phyloP scores from a whole-genome alignment of 2,888 invertebrate species.

The Eulithis testata region DNA sequence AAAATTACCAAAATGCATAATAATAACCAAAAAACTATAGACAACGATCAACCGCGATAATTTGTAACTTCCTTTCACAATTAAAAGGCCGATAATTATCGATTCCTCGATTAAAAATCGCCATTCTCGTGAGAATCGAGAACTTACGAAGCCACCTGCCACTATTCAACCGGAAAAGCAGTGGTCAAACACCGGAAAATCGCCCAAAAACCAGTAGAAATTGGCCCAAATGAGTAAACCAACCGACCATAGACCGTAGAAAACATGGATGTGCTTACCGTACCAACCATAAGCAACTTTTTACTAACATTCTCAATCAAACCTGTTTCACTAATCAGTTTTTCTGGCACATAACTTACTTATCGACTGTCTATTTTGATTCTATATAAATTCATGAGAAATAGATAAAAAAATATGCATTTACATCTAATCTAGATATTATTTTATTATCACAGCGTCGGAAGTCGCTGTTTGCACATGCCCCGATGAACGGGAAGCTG shows the following conservation, averaged over 20 bases:
- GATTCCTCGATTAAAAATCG: conserved; percentile 70
- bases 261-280: conserved; percentile 4
- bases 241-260: conserved; percentile 14
- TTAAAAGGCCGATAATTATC: conserved; percentile 56
- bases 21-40: conserved; percentile 40
- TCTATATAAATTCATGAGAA: too few species aligned
- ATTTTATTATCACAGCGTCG: too few species aligned
- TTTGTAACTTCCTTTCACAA: conserved; percentile 65
- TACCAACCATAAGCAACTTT: not conserved
- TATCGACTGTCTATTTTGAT: too few species aligned
- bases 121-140: conserved; percentile 78
- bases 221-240: conserved; percentile 49
- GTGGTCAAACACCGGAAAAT: conserved; percentile 81
- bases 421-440: too few species aligned
- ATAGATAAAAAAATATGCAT: too few species aligned
- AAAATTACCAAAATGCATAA: conserved; percentile 21
- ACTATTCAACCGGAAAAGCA: conserved; percentile 76
- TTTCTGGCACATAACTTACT: too few species aligned
- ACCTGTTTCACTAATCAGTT: too few species aligned
- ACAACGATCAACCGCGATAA: conserved; percentile 44
- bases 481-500: too few species aligned
- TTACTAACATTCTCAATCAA: too few species aligned
- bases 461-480: too few species aligned
- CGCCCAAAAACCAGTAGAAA: conserved; percentile 77
- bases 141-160: conserved; percentile 70